Conservation (phyloP, 2,888 invertebrate species). For the Glyphotaelius pellucidus region DNA sequence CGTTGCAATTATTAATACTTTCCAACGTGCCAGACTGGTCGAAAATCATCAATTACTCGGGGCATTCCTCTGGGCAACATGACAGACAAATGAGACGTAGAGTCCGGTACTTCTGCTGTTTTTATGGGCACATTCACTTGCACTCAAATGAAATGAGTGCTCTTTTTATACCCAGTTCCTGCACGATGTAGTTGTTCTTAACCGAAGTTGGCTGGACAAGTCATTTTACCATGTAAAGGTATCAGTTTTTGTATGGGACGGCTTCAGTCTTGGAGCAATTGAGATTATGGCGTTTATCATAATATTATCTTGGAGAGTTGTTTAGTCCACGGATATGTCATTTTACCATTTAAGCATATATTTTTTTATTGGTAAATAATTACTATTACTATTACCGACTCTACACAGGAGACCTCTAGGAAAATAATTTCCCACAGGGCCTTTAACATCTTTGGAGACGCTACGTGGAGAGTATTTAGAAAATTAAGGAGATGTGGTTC, state of each 20-base stretch:
- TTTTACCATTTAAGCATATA: too few species aligned
- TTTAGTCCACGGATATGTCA: too few species aligned
- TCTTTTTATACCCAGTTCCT: neutral
- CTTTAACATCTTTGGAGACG: too few species aligned
- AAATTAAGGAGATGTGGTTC: too few species aligned
- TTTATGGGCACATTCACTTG: conserved; percentile 8
- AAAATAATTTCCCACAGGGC: too few species aligned
- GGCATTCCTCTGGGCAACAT: neutral
- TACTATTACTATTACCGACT: too few species aligned
- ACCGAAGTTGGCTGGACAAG: neutral
- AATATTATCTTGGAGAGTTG: too few species aligned
- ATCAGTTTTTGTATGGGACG: neutral
- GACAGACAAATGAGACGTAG: neutral
- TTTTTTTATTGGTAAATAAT: too few species aligned
- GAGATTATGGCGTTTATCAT: too few species aligned
- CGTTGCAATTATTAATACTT: conserved; percentile 6
- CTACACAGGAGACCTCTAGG: too few species aligned
- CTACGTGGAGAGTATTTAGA: too few species aligned
- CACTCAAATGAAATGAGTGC: conserved; percentile 9
- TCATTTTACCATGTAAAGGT: neutral
- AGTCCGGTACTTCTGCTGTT: neutral
- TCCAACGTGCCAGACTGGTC: conserved; percentile 15
- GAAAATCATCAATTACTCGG: conserved; percentile 18
- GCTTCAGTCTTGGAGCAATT: too few species aligned
- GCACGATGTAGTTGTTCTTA: neutral